Conservation (phyloP, 2,113 vertebrate species). For the Ia io region DNA sequence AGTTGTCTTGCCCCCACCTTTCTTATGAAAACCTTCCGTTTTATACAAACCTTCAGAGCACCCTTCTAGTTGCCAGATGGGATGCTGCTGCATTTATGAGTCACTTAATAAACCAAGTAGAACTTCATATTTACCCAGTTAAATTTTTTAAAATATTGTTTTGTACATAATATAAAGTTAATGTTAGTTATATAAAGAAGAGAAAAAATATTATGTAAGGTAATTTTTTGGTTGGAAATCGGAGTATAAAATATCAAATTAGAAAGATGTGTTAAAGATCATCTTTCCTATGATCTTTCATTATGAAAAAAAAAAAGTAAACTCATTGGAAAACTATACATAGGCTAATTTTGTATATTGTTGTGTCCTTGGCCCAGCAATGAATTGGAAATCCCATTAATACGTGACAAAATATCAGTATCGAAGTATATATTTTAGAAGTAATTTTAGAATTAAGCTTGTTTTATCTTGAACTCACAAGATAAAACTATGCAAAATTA, state of each 20-base stretch:
- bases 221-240: background rate
- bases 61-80: background rate
- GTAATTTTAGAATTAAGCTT: background rate
- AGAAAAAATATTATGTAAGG: background rate
- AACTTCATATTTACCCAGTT: background rate
- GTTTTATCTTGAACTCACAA: background rate
- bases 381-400: background rate
- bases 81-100: background rate
- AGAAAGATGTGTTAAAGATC: background rate
- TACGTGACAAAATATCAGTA: background rate
- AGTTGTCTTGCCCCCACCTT: background rate
- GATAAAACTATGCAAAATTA: background rate
- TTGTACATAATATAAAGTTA: background rate
- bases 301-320: background rate
- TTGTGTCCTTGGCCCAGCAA: fast-evolving
- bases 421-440: background rate
- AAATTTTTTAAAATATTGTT: background rate
- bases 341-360: background rate
- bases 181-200: background rate
- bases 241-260: background rate
- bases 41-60: background rate
- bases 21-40: background rate
- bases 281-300: background rate
- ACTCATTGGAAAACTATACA: background rate
- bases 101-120: background rate